phyloP scores from a whole-genome alignment of 2,113 vertebrate species.

The Microcebus griseorufus region DNA sequence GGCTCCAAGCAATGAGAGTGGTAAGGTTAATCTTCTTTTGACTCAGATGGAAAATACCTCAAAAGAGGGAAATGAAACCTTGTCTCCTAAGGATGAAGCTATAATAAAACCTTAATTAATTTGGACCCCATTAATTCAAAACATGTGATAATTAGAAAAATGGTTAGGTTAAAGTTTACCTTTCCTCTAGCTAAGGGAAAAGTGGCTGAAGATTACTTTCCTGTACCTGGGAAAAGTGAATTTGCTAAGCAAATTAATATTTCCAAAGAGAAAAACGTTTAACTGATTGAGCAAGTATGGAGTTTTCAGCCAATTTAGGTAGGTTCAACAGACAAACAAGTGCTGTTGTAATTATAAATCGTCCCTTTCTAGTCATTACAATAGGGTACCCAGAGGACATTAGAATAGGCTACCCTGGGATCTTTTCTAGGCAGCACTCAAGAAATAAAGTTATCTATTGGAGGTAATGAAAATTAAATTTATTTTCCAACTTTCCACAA shows the following conservation, averaged over 20 bases:
- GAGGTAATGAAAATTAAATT: conserved; percentile 16
- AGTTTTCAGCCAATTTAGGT: conserved; percentile 49
- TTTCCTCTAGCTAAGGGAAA: conserved; percentile 74
- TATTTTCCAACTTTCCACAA: not conserved
- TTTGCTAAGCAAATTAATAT: conserved; percentile 73
- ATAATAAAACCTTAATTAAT: conserved; percentile 82
- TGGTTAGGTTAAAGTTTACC: conserved; percentile 80
- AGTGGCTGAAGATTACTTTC: conserved; percentile 73
- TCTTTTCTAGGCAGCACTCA: not conserved
- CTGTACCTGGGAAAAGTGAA: conserved; percentile 62
- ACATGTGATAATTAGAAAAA: conserved; percentile 80
- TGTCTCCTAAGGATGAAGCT: conserved; percentile 78
- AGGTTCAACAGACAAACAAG: conserved; percentile 43
- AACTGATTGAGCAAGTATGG: conserved; percentile 37
- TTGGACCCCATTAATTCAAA: conserved; percentile 81
- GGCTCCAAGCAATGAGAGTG: conserved; percentile 68
- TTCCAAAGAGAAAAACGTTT: conserved; percentile 51
- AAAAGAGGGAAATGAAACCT: conserved; percentile 79
- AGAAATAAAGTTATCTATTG: not conserved
- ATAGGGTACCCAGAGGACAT: not conserved
- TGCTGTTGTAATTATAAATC: conserved; percentile 42
- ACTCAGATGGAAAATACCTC: conserved; percentile 76
- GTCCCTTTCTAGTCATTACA: not conserved
- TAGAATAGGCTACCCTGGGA: not conserved
- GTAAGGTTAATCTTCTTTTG: conserved; percentile 78